Evolutionary conservation across 2,113 vertebrate genomes (phyloP).

Genomic region (Halichoerus grypus): DNA sequence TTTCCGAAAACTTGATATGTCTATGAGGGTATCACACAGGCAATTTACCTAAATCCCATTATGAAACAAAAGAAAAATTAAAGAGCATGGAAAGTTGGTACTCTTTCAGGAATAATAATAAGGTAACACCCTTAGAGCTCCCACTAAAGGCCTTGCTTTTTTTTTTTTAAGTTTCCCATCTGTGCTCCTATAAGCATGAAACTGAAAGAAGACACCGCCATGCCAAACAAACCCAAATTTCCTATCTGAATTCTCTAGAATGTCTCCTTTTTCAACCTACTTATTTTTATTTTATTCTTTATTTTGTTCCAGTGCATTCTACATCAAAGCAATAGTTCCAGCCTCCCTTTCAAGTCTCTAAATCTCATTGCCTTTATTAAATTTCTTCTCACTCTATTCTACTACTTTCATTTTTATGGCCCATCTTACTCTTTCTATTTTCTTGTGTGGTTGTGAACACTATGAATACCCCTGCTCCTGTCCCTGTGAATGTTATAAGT

Average conservation of each 20-base stretch:
- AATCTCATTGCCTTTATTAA: neutral
- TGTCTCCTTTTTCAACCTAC: neutral
- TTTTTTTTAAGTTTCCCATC: neutral
- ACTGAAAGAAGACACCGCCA: neutral
- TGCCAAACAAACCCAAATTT: neutral
- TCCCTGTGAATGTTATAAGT: neutral
- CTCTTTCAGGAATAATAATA: neutral
- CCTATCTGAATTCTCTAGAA: neutral
- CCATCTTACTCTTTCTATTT: neutral
- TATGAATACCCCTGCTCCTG: neutral
- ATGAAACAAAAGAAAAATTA: constrained; percentile 15
- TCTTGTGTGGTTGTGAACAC: neutral
- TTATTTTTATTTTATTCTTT: neutral
- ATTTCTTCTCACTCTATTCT: neutral
- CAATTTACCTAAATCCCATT: neutral
- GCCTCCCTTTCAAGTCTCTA: neutral
- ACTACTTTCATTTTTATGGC: neutral
- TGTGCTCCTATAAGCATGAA: neutral
- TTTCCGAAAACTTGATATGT: neutral
- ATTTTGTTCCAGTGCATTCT: neutral
- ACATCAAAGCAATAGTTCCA: neutral
- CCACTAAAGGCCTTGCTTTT: neutral
- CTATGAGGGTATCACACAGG: neutral
- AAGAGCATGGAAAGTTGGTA: neutral
- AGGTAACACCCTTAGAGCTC: neutral